Conservation (phyloP, 2,888 invertebrate species). For the Stenoptilia bipunctidactyla region DNA sequence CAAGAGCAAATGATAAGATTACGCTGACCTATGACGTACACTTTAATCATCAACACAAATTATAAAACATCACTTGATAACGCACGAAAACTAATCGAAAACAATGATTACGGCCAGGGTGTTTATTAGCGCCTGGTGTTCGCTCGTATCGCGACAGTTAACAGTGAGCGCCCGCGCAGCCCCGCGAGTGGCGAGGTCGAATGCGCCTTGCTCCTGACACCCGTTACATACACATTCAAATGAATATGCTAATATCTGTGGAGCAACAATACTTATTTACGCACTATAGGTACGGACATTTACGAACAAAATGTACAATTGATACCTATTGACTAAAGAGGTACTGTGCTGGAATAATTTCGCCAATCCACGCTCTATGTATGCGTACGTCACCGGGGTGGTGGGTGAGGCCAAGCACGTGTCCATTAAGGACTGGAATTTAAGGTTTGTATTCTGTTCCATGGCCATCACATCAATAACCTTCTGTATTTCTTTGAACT, state of each 20-base stretch:
- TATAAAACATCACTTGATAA: constrained; percentile 52
- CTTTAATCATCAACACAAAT: constrained; percentile 55
- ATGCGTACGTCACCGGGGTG: no score
- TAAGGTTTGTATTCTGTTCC: no score
- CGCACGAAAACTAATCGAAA: constrained; percentile 25
- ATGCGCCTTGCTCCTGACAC: constrained; percentile 26
- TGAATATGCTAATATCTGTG: constrained; percentile 53
- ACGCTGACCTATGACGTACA: constrained; percentile 57
- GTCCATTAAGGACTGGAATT: no score
- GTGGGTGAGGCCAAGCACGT: no score
- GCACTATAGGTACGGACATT: constrained; percentile 25
- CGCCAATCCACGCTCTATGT: no score
- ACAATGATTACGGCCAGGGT: constrained; percentile 42
- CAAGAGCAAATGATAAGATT: constrained; percentile 57
- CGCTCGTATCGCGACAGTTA: no score
- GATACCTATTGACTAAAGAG: no score
- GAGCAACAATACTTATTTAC: constrained; percentile 45
- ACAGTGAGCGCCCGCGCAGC: constrained; percentile 24
- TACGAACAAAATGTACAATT: no score
- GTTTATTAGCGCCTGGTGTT: no score
- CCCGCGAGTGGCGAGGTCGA: constrained; percentile 20
- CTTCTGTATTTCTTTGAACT: no score
- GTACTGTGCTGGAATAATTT: no score
- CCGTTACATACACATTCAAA: constrained; percentile 42
- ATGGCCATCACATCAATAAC: no score